phyloP scores from a whole-genome alignment of 2,113 vertebrate species.

The Acrocephalus arundinaceus region DNA sequence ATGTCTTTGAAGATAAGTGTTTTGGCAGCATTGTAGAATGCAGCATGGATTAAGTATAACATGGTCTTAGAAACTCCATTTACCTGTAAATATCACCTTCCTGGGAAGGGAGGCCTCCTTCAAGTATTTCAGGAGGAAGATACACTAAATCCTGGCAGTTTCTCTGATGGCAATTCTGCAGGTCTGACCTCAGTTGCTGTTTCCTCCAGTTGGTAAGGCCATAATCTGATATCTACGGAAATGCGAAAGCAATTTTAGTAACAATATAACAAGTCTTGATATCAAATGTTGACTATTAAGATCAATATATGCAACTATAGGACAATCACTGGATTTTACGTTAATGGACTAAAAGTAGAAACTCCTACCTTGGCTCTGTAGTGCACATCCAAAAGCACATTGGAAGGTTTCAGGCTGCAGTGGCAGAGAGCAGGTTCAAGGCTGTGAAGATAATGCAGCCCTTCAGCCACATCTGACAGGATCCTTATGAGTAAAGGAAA shows the following conservation, averaged over 20 bases:
- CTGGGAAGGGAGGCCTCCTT: conserved; percentile 37
- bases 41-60: neutral
- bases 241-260: neutral
- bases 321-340: neutral
- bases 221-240: conserved; percentile 56
- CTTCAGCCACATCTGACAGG: conserved; percentile 70
- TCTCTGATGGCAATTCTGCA: neutral
- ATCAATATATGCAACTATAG: neutral
- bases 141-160: conserved; percentile 50
- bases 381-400: conserved; percentile 70
- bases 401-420: conserved; percentile 72
- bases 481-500: conserved; percentile 62
- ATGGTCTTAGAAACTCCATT: neutral
- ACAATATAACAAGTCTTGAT: neutral
- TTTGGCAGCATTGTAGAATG: neutral
- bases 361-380: conserved; percentile 74
- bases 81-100: conserved; percentile 72
- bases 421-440: conserved; percentile 44
- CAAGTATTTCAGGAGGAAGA: conserved; percentile 59
- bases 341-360: neutral
- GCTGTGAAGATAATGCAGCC: conserved; percentile 70
- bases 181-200: neutral
- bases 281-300: neutral
- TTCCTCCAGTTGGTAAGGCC: conserved; percentile 43
- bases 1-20: neutral